phyloP scores from a whole-genome alignment of 2,888 invertebrate genomes.

The Nymphalis c-album region DNA sequence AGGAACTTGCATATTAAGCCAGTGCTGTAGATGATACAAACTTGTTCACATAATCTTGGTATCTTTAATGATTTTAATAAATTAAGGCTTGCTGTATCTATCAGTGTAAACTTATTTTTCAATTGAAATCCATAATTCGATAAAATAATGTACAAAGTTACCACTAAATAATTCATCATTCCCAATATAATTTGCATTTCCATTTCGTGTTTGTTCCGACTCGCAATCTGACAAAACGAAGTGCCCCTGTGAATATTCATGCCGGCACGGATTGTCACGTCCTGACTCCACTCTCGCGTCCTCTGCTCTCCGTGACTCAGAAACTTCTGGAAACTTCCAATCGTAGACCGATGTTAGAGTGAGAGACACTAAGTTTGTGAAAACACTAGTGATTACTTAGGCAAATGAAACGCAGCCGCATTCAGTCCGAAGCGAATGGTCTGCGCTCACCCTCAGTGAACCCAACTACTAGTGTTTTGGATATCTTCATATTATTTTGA shows the following conservation, averaged over 20 bases:
- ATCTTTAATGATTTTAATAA: too few species aligned
- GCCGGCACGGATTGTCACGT: constrained; percentile 12
- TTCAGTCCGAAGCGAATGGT: neutral
- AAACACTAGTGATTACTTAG: neutral
- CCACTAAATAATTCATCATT: constrained; percentile 23
- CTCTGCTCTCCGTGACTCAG: constrained; percentile 1
- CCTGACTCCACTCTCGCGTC: constrained; percentile 9
- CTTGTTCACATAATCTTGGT: too few species aligned
- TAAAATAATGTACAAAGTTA: neutral
- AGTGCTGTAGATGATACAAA: too few species aligned
- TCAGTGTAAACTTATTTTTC: too few species aligned
- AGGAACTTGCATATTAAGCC: too few species aligned
- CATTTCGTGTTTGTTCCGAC: constrained; percentile 17
- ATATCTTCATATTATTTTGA: too few species aligned
- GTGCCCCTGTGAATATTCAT: constrained; percentile 25
- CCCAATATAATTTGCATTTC: constrained; percentile 17
- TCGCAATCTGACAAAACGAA: constrained; percentile 11
- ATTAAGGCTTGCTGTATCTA: too few species aligned
- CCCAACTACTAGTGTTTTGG: too few species aligned
- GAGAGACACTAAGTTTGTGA: neutral
- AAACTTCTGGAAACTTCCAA: constrained; percentile 3
- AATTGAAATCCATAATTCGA: neutral
- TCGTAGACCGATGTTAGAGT: neutral
- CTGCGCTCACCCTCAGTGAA: too few species aligned
- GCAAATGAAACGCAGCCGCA: neutral